These are phyloP conservation scores for Centropus unirufus DNA, from an alignment of 2,113 vertebrate genomes.

Conservation along the genomic window DNA sequence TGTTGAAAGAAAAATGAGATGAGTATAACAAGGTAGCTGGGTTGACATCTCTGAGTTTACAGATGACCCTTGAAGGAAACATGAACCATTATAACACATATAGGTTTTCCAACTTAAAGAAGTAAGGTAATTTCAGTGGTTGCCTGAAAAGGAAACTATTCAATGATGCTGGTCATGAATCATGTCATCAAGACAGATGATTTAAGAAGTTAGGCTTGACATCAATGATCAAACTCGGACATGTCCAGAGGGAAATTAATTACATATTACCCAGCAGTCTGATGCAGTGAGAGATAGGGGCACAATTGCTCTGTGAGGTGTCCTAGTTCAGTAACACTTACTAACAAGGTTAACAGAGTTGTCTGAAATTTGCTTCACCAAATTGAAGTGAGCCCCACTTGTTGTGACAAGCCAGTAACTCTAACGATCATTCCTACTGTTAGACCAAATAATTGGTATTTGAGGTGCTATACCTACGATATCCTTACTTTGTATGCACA, in stretches of 20 bases:
- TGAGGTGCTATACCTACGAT: neutral
- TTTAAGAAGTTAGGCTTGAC: neutral
- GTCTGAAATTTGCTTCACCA: neutral
- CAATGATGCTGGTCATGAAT: neutral
- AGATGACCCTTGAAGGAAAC: neutral
- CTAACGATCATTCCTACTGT: neutral
- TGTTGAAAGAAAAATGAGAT: neutral
- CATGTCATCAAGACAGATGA: neutral
- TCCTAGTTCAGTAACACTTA: accelerated
- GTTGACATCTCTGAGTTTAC: neutral
- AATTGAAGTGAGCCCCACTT: neutral
- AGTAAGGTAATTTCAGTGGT: neutral
- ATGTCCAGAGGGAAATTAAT: neutral
- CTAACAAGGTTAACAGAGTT: neutral
- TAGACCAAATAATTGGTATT: neutral
- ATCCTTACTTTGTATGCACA: neutral
- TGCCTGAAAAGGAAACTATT: neutral
- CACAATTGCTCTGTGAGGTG: neutral
- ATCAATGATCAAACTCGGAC: neutral
- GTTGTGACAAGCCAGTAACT: neutral
- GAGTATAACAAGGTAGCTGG: neutral
- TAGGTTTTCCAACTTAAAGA: neutral
- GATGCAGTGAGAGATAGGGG: neutral
- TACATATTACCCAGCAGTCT: neutral
- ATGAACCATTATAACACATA: neutral